Conservation (phyloP, 2,797 vertebrate species). For the Sparidentex hasta region DNA sequence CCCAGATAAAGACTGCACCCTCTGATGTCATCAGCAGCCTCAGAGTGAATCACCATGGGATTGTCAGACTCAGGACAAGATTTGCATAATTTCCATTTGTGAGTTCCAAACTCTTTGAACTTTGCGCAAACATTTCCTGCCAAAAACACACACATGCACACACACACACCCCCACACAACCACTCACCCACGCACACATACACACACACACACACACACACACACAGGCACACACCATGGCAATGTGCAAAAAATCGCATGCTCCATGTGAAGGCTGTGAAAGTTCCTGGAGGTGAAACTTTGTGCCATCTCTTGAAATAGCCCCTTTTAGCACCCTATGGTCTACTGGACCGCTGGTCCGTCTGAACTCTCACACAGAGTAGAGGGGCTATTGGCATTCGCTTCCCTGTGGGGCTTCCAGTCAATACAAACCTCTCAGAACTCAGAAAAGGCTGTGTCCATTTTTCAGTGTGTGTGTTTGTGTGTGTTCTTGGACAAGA, state of each 20-base stretch:
- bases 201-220: conserved; percentile 1
- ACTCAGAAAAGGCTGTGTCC: conserved; percentile 48
- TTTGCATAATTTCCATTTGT: conserved; percentile 64
- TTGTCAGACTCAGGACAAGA: conserved; percentile 51
- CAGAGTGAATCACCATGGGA: conserved; percentile 47
- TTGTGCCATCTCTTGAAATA: conserved; percentile 69
- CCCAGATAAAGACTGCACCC: conserved; percentile 30
- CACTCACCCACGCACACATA: neutral
- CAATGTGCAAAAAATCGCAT: conserved; percentile 47
- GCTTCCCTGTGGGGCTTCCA: conserved; percentile 61
- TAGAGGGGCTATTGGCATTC: conserved; percentile 68
- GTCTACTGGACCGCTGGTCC: conserved; percentile 69
- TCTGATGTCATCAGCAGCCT: conserved; percentile 61
- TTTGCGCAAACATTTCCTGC: conserved; percentile 42
- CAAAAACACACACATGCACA: conserved; percentile 6
- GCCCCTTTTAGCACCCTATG: conserved; percentile 79
- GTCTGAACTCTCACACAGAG: conserved; percentile 70
- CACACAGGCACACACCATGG: neutral
- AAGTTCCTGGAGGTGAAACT: conserved; percentile 69
- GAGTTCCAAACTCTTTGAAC: conserved; percentile 70
- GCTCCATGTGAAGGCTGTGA: conserved; percentile 45
- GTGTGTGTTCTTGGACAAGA: too few species aligned
- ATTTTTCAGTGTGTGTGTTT: conserved; percentile 27
- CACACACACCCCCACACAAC: neutral
- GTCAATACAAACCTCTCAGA: conserved; percentile 78